Conservation (phyloP, 2,797 vertebrate species). For the Carcharodon carcharias region DNA sequence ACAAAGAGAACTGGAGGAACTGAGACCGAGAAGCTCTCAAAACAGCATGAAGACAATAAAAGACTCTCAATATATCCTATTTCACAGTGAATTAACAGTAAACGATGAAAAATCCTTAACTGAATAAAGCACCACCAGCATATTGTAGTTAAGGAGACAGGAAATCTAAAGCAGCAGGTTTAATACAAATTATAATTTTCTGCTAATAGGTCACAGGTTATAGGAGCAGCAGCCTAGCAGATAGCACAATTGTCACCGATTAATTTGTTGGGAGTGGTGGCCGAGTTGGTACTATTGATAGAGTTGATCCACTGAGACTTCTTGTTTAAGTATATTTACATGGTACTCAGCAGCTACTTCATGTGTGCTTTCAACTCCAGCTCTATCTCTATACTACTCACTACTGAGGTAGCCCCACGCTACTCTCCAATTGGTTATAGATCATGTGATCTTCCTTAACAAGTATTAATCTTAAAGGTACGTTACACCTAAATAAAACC, state of each 20-base stretch:
- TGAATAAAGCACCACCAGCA: not conserved
- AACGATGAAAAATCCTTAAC: not conserved
- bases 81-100: not conserved
- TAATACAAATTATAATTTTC: conserved; percentile 20
- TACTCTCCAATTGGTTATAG: no score
- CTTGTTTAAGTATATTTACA: no score
- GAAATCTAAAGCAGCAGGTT: not conserved
- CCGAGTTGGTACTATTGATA: no score
- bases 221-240: not conserved
- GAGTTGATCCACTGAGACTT: no score
- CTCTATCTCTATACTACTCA: no score
- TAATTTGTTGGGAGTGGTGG: not conserved
- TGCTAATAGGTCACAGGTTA: not conserved
- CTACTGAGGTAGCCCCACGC: no score
- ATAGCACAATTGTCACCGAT: not conserved
- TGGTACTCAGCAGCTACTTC: no score
- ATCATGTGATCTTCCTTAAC: no score
- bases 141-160: not conserved
- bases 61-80: not conserved
- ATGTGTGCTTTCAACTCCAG: no score
- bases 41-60: not conserved
- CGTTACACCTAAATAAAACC: no score
- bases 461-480: no score
- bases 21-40: not conserved
- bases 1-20: not conserved